Evolutionary conservation across 2,797 vertebrate genomes (phyloP), one percentile per base, ranked within the genome.

Genomic region (Cyprinella venusta): DNA sequence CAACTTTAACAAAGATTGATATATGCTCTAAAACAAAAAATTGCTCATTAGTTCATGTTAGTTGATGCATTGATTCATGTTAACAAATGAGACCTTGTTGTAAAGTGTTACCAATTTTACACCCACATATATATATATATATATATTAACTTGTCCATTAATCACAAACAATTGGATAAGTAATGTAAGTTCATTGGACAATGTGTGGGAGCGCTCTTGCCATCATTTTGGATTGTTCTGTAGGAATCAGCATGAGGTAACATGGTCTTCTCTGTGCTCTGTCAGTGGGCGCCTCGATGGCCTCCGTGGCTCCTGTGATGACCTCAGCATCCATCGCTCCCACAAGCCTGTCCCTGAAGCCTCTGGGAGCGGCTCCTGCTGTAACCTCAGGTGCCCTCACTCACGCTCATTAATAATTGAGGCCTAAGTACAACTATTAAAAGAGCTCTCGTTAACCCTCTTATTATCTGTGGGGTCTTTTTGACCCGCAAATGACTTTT

Each of bases 261-360:
- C 9, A 26, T 36, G 42, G 10, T 10, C 3, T 33, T 70, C 13
- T 48, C 52, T 15, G 19, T 79, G 42, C 3, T 72, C 7, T 50
- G 5, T 21, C 79, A 91, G 90, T 91, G 87, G 85, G 86, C 18
- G 45, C 65, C 0, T 24, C 86, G 5, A 76, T 87, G 30, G 69
- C 85, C 12, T 36, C 89, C n/a, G 79, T 88, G 26, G 85, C 88
- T 0, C 56, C 91, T 21, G 67, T 92, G 16, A 42, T 84, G 0
- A 83, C 93, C 3, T 54, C 93, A 24, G 85, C 89, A 8, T 75
- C 89, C 7, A 71, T 50, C 3, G 90, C 89, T 33, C 85, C 90
- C 38, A 67, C 92, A 56, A 9, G 91, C 36, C 92, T 95, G 52
- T 91, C 90, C 70, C 90, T 94, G 52, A 95, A 95, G 83, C 94